These are phyloP conservation scores for Ethmia dodecea DNA, from an alignment of 2,888 invertebrate genomes.

Conservation along the genomic window DNA sequence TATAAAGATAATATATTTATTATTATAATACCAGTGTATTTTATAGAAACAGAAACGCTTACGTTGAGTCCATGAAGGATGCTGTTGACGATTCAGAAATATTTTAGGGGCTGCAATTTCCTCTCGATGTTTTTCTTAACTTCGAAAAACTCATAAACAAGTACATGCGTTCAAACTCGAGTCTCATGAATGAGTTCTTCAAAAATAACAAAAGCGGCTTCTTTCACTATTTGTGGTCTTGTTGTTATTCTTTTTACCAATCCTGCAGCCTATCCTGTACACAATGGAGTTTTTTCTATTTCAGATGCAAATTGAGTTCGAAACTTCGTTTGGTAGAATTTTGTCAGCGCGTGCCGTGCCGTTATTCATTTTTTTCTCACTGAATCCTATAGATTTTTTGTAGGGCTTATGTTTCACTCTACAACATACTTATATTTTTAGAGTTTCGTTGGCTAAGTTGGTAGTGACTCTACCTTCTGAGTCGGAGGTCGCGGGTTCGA, in stretches of 20 bases:
- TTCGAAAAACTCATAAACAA: background rate
- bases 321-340: constrained; percentile 48
- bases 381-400: no score
- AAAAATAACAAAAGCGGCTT: constrained; percentile 5
- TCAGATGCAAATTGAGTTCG: constrained; percentile 54
- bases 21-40: no score
- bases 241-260: constrained; percentile 23
- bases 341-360: constrained; percentile 32
- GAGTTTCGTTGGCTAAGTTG: no score
- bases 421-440: no score
- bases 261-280: constrained; percentile 28
- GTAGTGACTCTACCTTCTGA: no score
- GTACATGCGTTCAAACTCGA: background rate
- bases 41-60: background rate
- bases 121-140: background rate
- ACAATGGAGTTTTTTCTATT: constrained; percentile 45
- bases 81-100: background rate
- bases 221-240: constrained; percentile 18
- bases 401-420: no score
- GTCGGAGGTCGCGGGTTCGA: no score
- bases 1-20: no score
- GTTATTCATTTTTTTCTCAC: no score
- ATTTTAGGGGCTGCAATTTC: background rate
- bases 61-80: background rate
- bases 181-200: background rate